Evolutionary conservation across 1,140 invertebrate species (phyloP).

Genomic region (Drosophila rufa): DNA sequence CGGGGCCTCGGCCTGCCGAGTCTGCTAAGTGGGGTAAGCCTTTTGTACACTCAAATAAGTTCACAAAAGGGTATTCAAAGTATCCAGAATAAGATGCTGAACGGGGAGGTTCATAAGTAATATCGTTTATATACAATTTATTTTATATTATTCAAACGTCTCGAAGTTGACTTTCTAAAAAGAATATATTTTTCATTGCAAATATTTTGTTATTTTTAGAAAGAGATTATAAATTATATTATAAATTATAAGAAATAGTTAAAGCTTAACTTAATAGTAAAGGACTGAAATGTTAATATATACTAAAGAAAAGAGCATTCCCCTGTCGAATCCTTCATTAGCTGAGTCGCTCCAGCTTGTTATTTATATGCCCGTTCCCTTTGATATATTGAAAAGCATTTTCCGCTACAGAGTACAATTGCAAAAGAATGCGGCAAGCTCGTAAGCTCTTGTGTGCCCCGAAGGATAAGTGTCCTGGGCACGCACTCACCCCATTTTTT

Average conservation of each 20-base stretch:
- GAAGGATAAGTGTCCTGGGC: constrained; percentile 55
- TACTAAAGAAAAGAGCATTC: constrained; percentile 10
- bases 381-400: constrained; percentile 81
- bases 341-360: constrained; percentile 17
- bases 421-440: constrained; percentile 51
- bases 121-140: too few species aligned
- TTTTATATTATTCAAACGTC: too few species aligned
- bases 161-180: too few species aligned
- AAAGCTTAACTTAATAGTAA: too few species aligned
- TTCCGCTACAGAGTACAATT: constrained; percentile 65
- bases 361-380: constrained; percentile 61
- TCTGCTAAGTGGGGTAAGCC: background rate
- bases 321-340: constrained; percentile 6
- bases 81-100: background rate
- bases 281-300: too few species aligned
- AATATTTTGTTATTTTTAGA: too few species aligned
- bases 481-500: constrained; percentile 10
- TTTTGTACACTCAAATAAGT: constrained; percentile 13
- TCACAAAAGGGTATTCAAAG: background rate
- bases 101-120: too few species aligned
- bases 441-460: constrained; percentile 43
- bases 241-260: too few species aligned
- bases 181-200: too few species aligned
- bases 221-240: too few species aligned
- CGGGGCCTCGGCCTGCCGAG: background rate